Evolutionary conservation across 1,140 invertebrate species (phyloP).

Genomic region (Drosophila simulans): DNA sequence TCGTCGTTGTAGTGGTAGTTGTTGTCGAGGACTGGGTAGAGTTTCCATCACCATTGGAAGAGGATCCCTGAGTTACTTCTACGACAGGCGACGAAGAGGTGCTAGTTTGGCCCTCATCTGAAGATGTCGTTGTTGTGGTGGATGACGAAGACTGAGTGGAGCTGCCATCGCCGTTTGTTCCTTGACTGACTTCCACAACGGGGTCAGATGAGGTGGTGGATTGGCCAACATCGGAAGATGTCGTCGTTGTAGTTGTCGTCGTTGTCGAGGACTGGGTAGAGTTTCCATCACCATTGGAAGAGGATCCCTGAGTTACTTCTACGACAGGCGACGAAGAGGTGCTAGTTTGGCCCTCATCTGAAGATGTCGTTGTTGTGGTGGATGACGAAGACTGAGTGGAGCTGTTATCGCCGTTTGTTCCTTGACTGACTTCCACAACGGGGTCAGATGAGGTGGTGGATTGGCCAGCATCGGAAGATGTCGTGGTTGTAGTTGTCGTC

Average conservation of each 20-base stretch:
- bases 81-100: neutral
- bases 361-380: conserved; percentile 13
- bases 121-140: conserved; percentile 3
- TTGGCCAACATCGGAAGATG: neutral
- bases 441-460: neutral
- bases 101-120: neutral
- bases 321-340: neutral
- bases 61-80: neutral
- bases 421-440: neutral
- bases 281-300: neutral
- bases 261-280: neutral
- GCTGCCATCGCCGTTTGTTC: neutral
- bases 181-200: neutral
- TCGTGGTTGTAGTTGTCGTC: neutral
- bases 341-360: conserved; percentile 5
- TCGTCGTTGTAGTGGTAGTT: conserved; percentile 2
- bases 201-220: neutral
- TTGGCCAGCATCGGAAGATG: too few relatives aligned
- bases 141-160: neutral
- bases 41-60: conserved; percentile 3
- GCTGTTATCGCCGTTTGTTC: neutral
- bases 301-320: neutral
- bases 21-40: neutral
- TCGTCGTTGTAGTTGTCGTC: neutral
- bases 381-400: neutral